Conservation (phyloP, 2,888 invertebrate genomes). For the Phorcus lineatus region DNA sequence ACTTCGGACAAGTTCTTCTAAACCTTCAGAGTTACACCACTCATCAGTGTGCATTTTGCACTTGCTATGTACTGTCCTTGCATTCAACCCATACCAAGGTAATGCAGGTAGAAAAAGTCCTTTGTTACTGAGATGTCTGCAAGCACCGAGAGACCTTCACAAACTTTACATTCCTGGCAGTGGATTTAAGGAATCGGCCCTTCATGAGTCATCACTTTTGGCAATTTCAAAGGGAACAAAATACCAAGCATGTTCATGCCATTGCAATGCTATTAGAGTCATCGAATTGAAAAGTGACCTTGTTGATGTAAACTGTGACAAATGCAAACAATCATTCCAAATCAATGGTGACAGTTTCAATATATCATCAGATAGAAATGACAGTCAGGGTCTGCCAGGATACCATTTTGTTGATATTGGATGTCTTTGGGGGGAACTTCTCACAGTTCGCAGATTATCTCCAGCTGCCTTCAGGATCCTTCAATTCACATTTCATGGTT, state of each 20-base stretch:
- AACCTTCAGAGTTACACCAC: background rate
- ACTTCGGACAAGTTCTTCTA: background rate
- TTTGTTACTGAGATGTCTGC: background rate
- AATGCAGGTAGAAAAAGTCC: background rate
- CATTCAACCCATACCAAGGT: background rate
- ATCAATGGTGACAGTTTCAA: background rate
- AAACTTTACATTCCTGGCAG: background rate
- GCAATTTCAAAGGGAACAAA: background rate
- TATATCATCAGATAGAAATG: background rate
- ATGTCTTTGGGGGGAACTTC: background rate
- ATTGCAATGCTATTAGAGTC: background rate
- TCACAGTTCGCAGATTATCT: constrained; percentile 8
- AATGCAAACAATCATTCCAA: background rate
- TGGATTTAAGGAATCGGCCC: background rate
- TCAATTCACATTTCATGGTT: constrained; percentile 13
- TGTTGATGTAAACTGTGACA: background rate
- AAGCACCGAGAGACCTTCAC: background rate
- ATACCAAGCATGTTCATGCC: background rate
- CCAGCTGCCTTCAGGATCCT: constrained; percentile 22
- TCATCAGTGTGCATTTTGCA: background rate
- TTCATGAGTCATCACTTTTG: background rate
- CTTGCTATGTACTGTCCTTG: background rate
- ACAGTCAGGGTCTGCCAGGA: background rate
- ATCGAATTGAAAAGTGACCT: background rate
- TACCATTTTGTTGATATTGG: constrained; percentile 7